Evolutionary conservation across 2,797 vertebrate species (phyloP).

Genomic region (Platalea minor): DNA sequence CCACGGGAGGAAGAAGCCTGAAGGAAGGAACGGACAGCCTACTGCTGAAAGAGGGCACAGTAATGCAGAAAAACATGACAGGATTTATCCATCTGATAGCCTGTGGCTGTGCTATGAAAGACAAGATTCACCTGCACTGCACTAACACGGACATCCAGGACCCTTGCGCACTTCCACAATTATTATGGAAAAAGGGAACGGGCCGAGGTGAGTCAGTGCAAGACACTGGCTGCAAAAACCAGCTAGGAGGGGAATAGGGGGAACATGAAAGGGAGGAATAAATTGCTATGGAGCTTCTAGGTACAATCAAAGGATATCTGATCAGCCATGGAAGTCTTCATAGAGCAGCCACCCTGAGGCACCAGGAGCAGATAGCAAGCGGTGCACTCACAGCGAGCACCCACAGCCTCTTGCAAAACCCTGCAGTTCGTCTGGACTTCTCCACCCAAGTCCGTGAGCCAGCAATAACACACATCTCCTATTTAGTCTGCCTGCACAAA

Average conservation of each 20-base stretch:
- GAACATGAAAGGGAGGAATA: neutral
- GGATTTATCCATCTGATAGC: neutral
- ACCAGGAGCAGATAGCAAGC: neutral
- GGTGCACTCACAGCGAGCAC: neutral
- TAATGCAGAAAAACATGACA: neutral
- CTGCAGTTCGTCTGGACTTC: neutral
- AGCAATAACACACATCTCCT: neutral
- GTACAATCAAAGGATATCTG: neutral
- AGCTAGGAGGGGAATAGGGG: neutral
- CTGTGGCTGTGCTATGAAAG: neutral
- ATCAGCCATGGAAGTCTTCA: neutral
- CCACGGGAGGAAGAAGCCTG: neutral
- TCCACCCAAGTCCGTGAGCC: accelerated
- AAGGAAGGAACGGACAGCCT: neutral
- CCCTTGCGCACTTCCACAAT: neutral
- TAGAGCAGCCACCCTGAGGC: neutral
- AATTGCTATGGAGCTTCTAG: neutral
- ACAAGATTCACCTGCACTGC: neutral
- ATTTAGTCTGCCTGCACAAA: neutral
- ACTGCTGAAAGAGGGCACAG: neutral
- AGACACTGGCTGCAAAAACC: neutral
- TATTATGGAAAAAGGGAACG: neutral
- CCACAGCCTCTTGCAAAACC: neutral
- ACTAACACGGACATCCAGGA: neutral
- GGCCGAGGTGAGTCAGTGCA: neutral